Base-by-base conservation (phyloP, 2,113 vertebrate genomes). In the Centrocercus urophasianus region DNA sequence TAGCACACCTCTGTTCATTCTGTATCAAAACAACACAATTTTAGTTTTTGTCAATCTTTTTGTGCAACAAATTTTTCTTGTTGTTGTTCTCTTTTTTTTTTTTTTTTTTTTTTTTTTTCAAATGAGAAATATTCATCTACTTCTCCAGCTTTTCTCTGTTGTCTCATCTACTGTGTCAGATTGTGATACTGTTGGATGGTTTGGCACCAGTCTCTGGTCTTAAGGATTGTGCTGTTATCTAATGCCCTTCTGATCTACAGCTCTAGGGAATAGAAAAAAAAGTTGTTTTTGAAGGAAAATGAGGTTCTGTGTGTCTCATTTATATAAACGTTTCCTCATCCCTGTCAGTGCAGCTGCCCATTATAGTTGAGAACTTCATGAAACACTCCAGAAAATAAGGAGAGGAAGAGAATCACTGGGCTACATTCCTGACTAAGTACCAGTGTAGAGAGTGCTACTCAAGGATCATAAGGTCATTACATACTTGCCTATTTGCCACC, bases 401-500 rank as follows among this genome's bases (percentile, higher is more conserved):
- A 89, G 50, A 54, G 70, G 28, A 89, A 42, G 64, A 63, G 48
- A 69, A 36, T 48, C 64, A n/a, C 15, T 17, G 42, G 77, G 60
- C 65, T 60, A 1, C 32, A 20, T 63, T 92, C 32, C 82, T 81
- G 28, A 56, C 22, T 17, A 65, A n/a, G 86, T 42, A 70, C 80
- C 61, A 87, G 78, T 67, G 18, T 88, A 78, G 64, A 86, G 59
- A 89, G 91, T 71, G 69, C 89, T 75, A 21, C 59, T 52, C 11
- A 22, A n/a, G 73, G 47, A 69, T 61, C 42, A n/a, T 64, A 63
- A 30, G 30, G 67, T 93, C 67, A 28, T 76, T 64, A 89, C 43
- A 32, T 92, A 21, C 59, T 86, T 82, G 40, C 75, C 86, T 95
- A 86, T 93, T 93, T 73, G 73, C 92, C 34, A 34, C 34, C 34